phyloP scores from a whole-genome alignment of 2,888 invertebrate genomes.

The Eupithecia pulchellata region DNA sequence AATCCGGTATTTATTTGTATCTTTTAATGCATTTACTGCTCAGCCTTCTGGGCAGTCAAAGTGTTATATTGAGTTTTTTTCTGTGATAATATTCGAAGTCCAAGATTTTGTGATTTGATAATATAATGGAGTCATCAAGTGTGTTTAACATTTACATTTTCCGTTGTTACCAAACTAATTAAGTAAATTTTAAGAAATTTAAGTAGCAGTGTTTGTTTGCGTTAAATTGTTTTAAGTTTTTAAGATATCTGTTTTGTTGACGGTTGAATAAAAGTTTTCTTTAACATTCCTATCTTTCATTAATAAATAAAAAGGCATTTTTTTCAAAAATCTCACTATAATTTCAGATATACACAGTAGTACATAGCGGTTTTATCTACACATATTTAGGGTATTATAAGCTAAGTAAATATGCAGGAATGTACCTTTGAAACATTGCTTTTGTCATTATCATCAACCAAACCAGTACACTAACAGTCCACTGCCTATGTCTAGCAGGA shows the following conservation, averaged over 20 bases:
- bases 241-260: slow-evolving; percentile 23
- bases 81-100: slow-evolving; percentile 7
- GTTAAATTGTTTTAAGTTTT: slow-evolving; percentile 12
- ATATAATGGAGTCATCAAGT: slow-evolving; percentile 1
- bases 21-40: neutral
- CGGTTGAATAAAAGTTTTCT: slow-evolving; percentile 24
- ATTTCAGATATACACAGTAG: slow-evolving; percentile 12
- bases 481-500: too few species aligned
- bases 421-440: neutral
- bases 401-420: neutral
- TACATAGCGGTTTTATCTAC: neutral
- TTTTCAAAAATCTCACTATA: slow-evolving; percentile 12
- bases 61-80: neutral
- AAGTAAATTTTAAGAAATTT: slow-evolving; percentile 8
- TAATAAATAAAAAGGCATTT: neutral
- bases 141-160: neutral
- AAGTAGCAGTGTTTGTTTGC: slow-evolving; percentile 18
- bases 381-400: neutral
- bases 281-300: slow-evolving; percentile 3
- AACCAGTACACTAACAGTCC: too few species aligned
- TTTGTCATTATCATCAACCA: neutral
- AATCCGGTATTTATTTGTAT: neutral
- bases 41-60: neutral
- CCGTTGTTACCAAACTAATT: slow-evolving; percentile 15
- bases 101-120: neutral